A percentile compares a stretch with the other conserved stretches of the same genome.
Evolutionary conservation across 1,140 invertebrate species (phyloP).

Genomic region (Drosophila lowei): DNA sequence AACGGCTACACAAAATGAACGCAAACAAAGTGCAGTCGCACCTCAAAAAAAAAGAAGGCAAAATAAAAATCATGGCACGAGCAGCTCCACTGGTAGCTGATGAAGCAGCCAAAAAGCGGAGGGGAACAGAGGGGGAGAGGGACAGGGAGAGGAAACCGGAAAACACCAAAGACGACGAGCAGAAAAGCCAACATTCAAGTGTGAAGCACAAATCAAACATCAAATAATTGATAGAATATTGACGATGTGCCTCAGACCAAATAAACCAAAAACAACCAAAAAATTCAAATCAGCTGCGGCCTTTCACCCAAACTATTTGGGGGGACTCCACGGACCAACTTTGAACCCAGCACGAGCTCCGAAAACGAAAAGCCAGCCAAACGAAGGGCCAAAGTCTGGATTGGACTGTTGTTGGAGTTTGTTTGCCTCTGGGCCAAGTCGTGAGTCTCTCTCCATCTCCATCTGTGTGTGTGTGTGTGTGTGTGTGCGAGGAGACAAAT

Average conservation of each 20-base stretch:
- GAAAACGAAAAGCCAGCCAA: slow-evolving; percentile 8
- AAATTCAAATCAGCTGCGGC: slow-evolving; percentile 38
- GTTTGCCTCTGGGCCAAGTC: slow-evolving; percentile 43
- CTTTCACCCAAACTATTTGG: slow-evolving; percentile 53
- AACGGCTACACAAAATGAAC: slow-evolving; percentile 44
- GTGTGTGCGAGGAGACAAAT: slow-evolving; percentile 1
- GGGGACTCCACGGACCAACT: slow-evolving; percentile 33
- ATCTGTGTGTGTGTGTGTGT: slow-evolving; percentile 19
- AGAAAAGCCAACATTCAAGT: slow-evolving; percentile 49
- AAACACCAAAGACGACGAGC: slow-evolving; percentile 5
- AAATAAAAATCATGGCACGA: slow-evolving; percentile 35
- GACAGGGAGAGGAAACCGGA: slow-evolving; percentile 16
- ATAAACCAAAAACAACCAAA: slow-evolving; percentile 4
- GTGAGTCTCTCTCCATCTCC: slow-evolving; percentile 19
- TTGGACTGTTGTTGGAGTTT: slow-evolving; percentile 14
- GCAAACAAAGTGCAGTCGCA: slow-evolving; percentile 71
- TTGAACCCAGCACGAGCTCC: slow-evolving; percentile 73
- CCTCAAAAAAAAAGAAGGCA: slow-evolving; percentile 32
- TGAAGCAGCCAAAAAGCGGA: slow-evolving; percentile 17
- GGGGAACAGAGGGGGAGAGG: neutral
- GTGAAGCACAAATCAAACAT: slow-evolving; percentile 68
- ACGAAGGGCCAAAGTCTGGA: slow-evolving; percentile 48
- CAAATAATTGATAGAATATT: slow-evolving; percentile 76
- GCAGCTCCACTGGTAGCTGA: slow-evolving; percentile 24
- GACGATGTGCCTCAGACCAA: slow-evolving; percentile 35